Evolutionary conservation across 2,797 vertebrate genomes (phyloP).

Genomic region (Mallotus villosus): DNA sequence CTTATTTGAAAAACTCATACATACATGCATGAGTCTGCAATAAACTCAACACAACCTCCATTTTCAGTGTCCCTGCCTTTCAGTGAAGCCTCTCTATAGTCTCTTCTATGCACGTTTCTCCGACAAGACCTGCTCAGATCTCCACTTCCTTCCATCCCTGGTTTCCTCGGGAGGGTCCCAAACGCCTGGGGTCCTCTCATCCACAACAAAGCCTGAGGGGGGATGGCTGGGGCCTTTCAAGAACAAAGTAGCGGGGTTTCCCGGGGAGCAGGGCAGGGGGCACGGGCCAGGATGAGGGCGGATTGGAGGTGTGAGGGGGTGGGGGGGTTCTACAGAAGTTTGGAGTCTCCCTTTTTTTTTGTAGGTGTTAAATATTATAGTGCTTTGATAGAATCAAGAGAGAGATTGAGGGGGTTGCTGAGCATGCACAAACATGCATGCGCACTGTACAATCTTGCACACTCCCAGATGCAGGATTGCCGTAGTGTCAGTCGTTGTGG

Average conservation of each 20-base stretch:
- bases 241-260: constrained; percentile 41
- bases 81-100: too few species aligned
- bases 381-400: constrained; percentile 40
- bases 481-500: too few species aligned
- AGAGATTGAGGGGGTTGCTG: constrained; percentile 35
- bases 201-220: constrained; percentile 39
- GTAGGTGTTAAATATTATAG: neutral
- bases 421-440: too few species aligned
- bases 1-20: too few species aligned
- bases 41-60: constrained; percentile 3
- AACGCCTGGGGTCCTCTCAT: constrained; percentile 40
- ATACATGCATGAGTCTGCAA: too few species aligned
- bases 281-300: neutral
- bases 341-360: neutral
- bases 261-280: constrained; percentile 23
- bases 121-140: constrained; percentile 17
- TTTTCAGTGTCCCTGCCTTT: neutral
- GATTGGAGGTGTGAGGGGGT: neutral
- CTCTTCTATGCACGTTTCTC: too few species aligned
- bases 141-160: neutral
- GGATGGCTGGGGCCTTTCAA: constrained; percentile 33
- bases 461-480: too few species aligned
- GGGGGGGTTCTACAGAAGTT: neutral
- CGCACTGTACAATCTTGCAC: too few species aligned
- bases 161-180: neutral